Evolutionary conservation across 2,797 vertebrate species (phyloP).

Genomic region (Acropternis orthonyx): DNA sequence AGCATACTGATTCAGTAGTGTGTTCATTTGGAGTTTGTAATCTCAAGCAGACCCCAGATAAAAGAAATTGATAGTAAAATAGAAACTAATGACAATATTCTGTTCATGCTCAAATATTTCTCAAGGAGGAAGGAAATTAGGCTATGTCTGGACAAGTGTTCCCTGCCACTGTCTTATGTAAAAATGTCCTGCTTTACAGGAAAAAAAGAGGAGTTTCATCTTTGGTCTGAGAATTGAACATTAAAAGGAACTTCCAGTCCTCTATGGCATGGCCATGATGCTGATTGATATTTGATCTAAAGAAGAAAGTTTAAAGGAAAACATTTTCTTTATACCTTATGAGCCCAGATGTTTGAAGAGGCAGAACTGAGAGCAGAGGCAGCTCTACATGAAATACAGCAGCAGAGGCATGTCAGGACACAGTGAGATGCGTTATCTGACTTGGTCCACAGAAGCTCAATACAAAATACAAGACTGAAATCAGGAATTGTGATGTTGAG

Average conservation of each 20-base stretch:
- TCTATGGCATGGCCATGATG: not conserved
- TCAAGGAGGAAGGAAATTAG: not conserved
- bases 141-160: not conserved
- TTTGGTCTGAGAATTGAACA: not conserved
- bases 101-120: not conserved
- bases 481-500: not conserved
- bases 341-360: not conserved
- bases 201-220: not conserved
- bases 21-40: not conserved
- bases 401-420: not conserved
- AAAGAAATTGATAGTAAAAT: not conserved
- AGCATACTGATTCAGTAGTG: not conserved
- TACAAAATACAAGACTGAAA: not conserved
- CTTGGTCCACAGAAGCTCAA: not conserved
- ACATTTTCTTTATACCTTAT: not conserved
- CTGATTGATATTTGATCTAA: not conserved
- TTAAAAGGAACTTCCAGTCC: not conserved
- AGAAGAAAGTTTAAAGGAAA: not conserved
- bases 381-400: not conserved
- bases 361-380: not conserved
- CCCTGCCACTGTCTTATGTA: not conserved
- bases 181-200: not conserved
- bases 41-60: not conserved
- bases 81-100: not conserved
- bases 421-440: fast-evolving